Evolutionary conservation across 2,888 invertebrate species (phyloP).

Genomic region (Heteromyza rotundicornis): DNA sequence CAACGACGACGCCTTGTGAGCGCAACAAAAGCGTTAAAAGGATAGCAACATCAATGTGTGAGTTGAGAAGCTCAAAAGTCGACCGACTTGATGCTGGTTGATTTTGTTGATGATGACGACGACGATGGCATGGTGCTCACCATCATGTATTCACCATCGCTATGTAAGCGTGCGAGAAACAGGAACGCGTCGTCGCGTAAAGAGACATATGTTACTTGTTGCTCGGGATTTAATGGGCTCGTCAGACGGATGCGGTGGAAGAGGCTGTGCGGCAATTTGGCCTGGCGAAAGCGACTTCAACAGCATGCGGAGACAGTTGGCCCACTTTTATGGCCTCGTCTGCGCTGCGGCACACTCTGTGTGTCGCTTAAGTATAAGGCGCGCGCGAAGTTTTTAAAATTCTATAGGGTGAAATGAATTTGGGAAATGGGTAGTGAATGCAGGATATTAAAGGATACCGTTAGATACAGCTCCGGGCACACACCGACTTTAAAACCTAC

Average conservation of each 20-base stretch:
- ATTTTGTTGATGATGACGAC: not conserved
- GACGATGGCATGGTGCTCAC: too few relatives aligned
- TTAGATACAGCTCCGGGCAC: not conserved
- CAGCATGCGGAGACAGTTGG: slow-evolving; percentile 20
- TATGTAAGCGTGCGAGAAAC: not conserved
- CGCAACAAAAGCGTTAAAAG: too few relatives aligned
- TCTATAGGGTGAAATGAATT: too few relatives aligned
- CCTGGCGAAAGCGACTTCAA: not conserved
- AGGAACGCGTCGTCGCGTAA: not conserved
- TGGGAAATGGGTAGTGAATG: too few relatives aligned
- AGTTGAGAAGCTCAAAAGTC: slow-evolving; percentile 16
- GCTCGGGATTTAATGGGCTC: not conserved
- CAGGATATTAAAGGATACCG: too few relatives aligned
- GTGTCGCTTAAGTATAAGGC: not conserved
- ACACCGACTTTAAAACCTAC: not conserved
- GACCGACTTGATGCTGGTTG: not conserved
- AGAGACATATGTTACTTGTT: slow-evolving; percentile 3
- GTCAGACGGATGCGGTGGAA: not conserved
- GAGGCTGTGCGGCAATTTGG: not conserved
- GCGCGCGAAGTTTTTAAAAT: too few relatives aligned
- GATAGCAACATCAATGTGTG: not conserved
- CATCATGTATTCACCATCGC: too few relatives aligned
- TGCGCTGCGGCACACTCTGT: not conserved
- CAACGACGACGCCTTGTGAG: too few relatives aligned
- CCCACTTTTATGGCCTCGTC: slow-evolving; percentile 26